These are phyloP conservation scores for Neoascia interrupta DNA, from an alignment of 2,888 invertebrate genomes.

Conservation along the genomic window DNA sequence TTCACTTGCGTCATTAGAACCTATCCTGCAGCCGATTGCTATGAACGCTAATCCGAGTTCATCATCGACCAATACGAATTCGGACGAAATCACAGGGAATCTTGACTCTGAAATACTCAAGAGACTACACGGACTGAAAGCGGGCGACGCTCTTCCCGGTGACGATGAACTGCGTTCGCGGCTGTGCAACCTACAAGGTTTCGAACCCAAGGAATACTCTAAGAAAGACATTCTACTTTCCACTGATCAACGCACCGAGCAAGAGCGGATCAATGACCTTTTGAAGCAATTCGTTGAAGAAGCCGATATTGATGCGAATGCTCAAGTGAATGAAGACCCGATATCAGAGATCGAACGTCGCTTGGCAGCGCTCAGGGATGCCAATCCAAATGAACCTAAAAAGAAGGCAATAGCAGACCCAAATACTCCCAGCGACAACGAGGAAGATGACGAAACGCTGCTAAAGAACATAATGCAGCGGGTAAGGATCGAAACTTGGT, in stretches of 20 bases:
- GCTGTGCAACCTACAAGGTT: constrained; percentile 85
- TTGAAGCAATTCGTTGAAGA: constrained; percentile 82
- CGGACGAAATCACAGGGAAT: constrained; percentile 75
- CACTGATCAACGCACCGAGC: constrained; percentile 84
- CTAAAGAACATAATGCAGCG: constrained; percentile 77
- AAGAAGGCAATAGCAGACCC: constrained; percentile 59
- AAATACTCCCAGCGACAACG: constrained; percentile 76
- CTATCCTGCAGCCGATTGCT: constrained; percentile 73
- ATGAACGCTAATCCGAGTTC: constrained; percentile 11
- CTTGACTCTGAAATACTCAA: constrained; percentile 83
- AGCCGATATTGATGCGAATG: constrained; percentile 81
- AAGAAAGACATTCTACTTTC: constrained; percentile 78
- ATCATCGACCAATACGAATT: constrained; percentile 57
- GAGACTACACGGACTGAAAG: constrained; percentile 85
- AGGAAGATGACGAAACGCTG: constrained; percentile 78
- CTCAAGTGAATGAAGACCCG: constrained; percentile 80
- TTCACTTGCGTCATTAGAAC: constrained; percentile 72
- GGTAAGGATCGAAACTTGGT: constrained; percentile 70
- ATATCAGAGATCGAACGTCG: constrained; percentile 81
- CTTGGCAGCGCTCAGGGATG: constrained; percentile 81
- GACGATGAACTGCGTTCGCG: constrained; percentile 85
- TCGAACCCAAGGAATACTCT: constrained; percentile 76
- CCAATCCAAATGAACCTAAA: constrained; percentile 59
- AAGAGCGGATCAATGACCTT: constrained; percentile 87
- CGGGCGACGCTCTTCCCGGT: constrained; percentile 81